Conservation (phyloP, 1,140 invertebrate genomes). For the Drosophila punjabiensis region DNA sequence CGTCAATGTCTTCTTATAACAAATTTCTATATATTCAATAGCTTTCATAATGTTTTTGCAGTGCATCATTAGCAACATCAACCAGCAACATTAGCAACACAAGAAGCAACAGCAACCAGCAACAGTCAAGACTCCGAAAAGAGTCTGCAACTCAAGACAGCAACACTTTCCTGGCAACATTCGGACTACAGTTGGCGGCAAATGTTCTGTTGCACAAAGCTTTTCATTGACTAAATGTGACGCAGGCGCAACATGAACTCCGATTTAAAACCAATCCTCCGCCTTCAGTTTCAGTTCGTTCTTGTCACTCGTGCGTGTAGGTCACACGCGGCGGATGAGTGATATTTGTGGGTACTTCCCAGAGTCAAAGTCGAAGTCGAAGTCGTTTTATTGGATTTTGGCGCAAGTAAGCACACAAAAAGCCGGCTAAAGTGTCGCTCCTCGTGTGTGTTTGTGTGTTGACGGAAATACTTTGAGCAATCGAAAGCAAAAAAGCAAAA, state of each 20-base stretch:
- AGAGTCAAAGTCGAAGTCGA: conserved; percentile 11
- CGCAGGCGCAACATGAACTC: conserved; percentile 61
- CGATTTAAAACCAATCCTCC: conserved; percentile 22
- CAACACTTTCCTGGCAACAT: conserved; percentile 12
- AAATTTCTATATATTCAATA: too few species aligned
- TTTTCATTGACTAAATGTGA: conserved; percentile 79
- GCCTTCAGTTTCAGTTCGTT: conserved; percentile 63
- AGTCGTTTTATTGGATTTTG: conserved; percentile 70
- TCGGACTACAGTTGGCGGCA: conserved; percentile 65
- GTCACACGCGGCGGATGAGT: conserved; percentile 61
- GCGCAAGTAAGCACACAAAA: conserved; percentile 66
- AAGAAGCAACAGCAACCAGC: conserved; percentile 35
- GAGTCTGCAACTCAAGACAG: not conserved
- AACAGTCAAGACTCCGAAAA: conserved; percentile 64
- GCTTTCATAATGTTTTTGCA: not conserved
- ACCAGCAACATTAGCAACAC: conserved; percentile 7
- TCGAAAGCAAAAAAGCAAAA: conserved; percentile 20
- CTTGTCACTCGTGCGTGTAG: conserved; percentile 66
- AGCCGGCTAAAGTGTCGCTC: conserved; percentile 72
- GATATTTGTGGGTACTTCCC: conserved; percentile 9
- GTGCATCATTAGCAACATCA: not conserved
- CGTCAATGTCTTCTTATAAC: too few species aligned
- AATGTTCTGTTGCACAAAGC: conserved; percentile 51
- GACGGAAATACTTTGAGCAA: conserved; percentile 55
- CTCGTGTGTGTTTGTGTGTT: conserved; percentile 34